These are phyloP conservation scores for Bradypus variegatus DNA, from an alignment of 2,797 vertebrate species.

Conservation along the genomic window DNA sequence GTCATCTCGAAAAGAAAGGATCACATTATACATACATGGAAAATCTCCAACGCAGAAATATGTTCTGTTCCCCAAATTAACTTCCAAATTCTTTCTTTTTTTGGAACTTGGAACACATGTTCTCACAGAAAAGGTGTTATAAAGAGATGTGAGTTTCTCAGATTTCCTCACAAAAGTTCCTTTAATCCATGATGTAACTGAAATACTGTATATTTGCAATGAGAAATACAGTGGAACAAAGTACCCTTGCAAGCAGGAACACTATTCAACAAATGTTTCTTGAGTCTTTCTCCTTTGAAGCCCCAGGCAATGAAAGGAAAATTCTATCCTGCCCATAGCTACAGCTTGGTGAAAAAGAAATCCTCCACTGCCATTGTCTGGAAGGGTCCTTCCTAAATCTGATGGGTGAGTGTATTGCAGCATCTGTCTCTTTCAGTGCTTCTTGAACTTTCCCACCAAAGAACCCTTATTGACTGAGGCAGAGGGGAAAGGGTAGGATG, in stretches of 20 bases:
- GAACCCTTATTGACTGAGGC: neutral
- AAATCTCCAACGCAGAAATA: constrained; percentile 43
- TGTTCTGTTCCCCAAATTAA: constrained; percentile 7
- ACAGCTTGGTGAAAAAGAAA: constrained; percentile 32
- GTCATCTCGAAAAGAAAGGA: constrained; percentile 35
- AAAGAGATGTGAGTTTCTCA: neutral
- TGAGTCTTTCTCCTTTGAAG: constrained; percentile 6
- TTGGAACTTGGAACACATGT: constrained; percentile 7
- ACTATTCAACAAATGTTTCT: constrained; percentile 34
- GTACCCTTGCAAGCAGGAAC: constrained; percentile 17
- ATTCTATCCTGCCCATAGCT: constrained; percentile 21
- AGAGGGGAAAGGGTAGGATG: neutral
- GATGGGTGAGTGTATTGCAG: neutral
- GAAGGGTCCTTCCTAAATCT: constrained; percentile 6
- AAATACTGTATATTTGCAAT: neutral
- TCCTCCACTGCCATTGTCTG: neutral
- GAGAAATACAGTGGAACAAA: constrained; percentile 11
- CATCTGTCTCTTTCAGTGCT: neutral
- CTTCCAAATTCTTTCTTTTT: constrained; percentile 24
- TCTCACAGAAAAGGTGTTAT: constrained; percentile 22
- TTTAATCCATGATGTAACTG: neutral
- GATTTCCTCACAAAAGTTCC: constrained; percentile 22
- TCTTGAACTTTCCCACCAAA: constrained; percentile 4
- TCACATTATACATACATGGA: constrained; percentile 14
- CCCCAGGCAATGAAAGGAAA: neutral